Conservation (phyloP, 2,888 invertebrate species). For the Drosophila borealis region DNA sequence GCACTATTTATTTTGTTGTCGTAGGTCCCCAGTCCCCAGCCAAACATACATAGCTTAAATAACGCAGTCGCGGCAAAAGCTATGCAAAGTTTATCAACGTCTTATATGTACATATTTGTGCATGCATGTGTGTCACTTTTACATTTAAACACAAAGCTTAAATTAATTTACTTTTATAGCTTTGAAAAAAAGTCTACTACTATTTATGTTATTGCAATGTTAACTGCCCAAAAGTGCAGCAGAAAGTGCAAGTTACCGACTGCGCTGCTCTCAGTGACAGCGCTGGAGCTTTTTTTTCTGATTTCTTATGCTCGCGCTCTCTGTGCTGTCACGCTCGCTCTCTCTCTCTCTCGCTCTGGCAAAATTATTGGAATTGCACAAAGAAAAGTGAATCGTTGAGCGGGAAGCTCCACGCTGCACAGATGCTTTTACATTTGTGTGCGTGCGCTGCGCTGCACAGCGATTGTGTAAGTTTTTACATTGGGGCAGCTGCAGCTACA, state of each 20-base stretch:
- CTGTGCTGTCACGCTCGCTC: constrained; percentile 15
- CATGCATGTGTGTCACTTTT: not conserved
- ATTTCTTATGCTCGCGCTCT: constrained; percentile 44
- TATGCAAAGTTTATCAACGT: not conserved
- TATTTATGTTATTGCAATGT: constrained; percentile 40
- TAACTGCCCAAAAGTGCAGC: constrained; percentile 53
- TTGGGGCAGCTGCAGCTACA: constrained; percentile 17
- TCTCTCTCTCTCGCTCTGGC: constrained; percentile 21
- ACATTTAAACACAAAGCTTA: not conserved
- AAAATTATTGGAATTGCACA: constrained; percentile 77
- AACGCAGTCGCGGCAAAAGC: constrained; percentile 1
- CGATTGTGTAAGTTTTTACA: constrained; percentile 79
- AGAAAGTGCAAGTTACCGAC: constrained; percentile 66
- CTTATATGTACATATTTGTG: not conserved
- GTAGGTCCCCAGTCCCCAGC: constrained; percentile 53
- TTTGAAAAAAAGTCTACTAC: constrained; percentile 56
- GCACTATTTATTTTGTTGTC: constrained; percentile 65
- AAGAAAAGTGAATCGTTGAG: constrained; percentile 78
- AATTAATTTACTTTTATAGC: not conserved
- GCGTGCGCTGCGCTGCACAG: constrained; percentile 33
- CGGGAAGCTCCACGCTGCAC: constrained; percentile 43
- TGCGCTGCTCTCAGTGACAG: constrained; percentile 43
- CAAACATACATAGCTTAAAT: not conserved
- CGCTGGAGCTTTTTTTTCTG: constrained; percentile 43
- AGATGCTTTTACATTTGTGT: constrained; percentile 44